Base-by-base conservation (phyloP, 2,797 vertebrate genomes). In the Thunnus albacares region DNA sequence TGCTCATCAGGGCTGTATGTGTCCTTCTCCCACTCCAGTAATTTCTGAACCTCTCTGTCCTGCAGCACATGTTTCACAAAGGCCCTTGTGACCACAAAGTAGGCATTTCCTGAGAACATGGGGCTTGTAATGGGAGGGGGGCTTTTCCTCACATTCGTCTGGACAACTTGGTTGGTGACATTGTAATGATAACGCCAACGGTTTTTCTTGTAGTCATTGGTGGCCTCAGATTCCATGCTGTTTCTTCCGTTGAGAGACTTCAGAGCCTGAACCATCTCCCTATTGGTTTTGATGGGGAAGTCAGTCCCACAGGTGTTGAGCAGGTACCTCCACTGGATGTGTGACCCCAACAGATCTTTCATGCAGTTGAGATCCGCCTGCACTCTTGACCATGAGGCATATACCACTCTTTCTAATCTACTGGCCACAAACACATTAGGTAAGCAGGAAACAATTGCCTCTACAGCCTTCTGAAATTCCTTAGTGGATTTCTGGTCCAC, bases 1-100 rank as follows among this genome's bases (percentile, higher is more conserved):
- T 97, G 93, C 57, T 99, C 98, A 9, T 99, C 97, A 0, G 98
- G 98, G 77, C 97, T 98, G 77, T 96, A 97, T 0, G 97, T 98
- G 89, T 99, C 98, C 81, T 96, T 96, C 58, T 88, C 95, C 98
- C 97, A 98, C 55, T 98, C 95, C 0, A 98, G 75, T 2, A 99
- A 87, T 0, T 43, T 72, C 41, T 76, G 94, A 7, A 84, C 90
- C 0, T 72, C 81, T 22, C 80, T 89, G 83, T 94, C 89, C 72
- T 93, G 6, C 1, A 97, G 85, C 28, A 97, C 7, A 0, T 97
- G 92, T 3, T 81, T 81, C 74, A 98, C 95, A 43, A 98, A 99
- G 17, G 85, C 94, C 71, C 97, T 94, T 0, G 96, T 92, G 24
- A 96, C 94, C 3, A 96, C 95, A 15, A 98, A 63, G 71, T 99